Conservation (phyloP, 1,140 invertebrate genomes). For the Leptonema lineaticorne region DNA sequence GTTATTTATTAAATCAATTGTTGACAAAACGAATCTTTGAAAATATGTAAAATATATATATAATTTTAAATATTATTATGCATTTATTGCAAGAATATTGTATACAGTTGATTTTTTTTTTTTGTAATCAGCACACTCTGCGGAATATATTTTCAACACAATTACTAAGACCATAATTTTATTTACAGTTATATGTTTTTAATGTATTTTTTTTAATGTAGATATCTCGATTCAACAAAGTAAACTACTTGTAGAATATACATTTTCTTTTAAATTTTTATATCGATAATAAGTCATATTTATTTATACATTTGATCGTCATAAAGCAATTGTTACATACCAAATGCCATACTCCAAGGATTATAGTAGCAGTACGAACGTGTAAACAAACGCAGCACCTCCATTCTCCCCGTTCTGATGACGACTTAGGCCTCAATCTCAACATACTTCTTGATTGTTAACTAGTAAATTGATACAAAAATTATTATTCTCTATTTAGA, state of each 20-base stretch:
- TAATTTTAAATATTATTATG: no score
- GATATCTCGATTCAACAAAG: neutral
- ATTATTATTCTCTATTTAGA: no score
- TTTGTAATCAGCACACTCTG: no score
- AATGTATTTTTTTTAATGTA: neutral
- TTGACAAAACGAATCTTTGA: no score
- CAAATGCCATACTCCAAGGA: constrained; percentile 79
- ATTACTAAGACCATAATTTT: neutral
- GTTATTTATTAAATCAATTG: no score
- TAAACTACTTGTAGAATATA: neutral
- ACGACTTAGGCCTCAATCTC: constrained; percentile 64
- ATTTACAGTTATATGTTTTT: neutral
- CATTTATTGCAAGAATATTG: no score
- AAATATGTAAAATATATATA: no score
- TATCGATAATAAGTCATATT: neutral
- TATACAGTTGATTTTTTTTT: no score
- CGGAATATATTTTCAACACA: no score
- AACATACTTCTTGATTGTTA: constrained; percentile 59
- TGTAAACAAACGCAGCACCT: constrained; percentile 79
- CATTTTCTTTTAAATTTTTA: no score
- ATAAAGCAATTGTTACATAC: constrained; percentile 49
- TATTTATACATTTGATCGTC: neutral
- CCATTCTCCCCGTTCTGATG: constrained; percentile 67
- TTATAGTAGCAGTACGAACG: constrained; percentile 78
- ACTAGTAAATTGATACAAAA: no score